phyloP scores from a whole-genome alignment of 2,797 vertebrate genomes.

The Sebastes oblongus region DNA sequence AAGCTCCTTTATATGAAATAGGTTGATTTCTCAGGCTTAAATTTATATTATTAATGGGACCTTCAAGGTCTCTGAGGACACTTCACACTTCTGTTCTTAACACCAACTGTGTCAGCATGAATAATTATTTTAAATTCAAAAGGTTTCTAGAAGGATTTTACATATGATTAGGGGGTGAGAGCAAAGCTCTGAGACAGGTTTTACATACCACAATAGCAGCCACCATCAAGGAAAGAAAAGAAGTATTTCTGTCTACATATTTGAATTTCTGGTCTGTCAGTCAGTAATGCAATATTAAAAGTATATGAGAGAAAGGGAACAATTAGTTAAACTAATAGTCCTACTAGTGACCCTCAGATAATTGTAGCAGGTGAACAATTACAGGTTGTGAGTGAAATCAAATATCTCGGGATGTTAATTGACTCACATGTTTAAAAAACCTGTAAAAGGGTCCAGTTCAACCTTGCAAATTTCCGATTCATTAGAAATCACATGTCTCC shows the following conservation, averaged over 20 bases:
- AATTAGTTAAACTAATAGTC: background rate
- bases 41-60: slow-evolving; percentile 12
- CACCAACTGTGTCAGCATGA: slow-evolving; percentile 36
- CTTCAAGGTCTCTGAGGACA: slow-evolving; percentile 19
- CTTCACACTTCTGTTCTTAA: slow-evolving; percentile 25
- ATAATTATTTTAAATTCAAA: slow-evolving; percentile 53
- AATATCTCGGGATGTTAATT: background rate
- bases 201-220: slow-evolving; percentile 45
- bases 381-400: background rate
- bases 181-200: slow-evolving; percentile 38
- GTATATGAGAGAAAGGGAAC: slow-evolving; percentile 3
- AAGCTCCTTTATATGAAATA: background rate
- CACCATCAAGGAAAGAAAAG: slow-evolving; percentile 23
- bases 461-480: background rate
- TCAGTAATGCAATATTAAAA: slow-evolving; percentile 17
- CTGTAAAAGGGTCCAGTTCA: background rate
- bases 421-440: background rate
- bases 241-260: slow-evolving; percentile 7
- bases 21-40: slow-evolving; percentile 7
- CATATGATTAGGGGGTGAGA: slow-evolving; percentile 47
- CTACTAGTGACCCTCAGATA: background rate
- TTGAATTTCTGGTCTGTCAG: slow-evolving; percentile 18
- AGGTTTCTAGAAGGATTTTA: slow-evolving; percentile 52
- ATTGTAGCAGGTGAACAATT: background rate
- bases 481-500: background rate